These are phyloP conservation scores for Cyprinodon tularosa DNA, from an alignment of 2,113 vertebrate species.

Conservation along the genomic window DNA sequence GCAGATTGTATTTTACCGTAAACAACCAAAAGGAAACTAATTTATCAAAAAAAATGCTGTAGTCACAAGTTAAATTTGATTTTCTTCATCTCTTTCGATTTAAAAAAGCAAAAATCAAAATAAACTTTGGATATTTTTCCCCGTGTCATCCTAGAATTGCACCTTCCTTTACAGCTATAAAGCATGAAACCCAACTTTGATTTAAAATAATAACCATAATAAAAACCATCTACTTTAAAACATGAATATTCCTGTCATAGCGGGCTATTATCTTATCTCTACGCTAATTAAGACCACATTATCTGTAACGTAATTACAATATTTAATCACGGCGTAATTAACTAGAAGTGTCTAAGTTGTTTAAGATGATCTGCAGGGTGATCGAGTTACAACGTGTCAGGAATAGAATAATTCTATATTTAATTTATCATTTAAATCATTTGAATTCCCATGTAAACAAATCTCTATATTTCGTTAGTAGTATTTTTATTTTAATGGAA, in stretches of 20 bases:
- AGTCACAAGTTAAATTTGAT: not conserved
- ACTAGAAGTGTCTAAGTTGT: constrained; percentile 89
- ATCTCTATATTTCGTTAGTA: not conserved
- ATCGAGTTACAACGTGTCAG: not conserved
- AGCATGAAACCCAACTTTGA: constrained; percentile 6
- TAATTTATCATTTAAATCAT: not conserved
- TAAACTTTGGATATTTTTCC: not conserved
- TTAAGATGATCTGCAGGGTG: constrained; percentile 84
- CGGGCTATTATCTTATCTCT: constrained; percentile 89
- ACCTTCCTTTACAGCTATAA: not conserved
- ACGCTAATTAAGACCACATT: constrained; percentile 88
- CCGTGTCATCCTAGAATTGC: not conserved
- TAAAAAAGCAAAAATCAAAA: not conserved
- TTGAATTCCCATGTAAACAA: not conserved
- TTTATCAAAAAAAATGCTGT: not conserved
- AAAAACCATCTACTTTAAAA: constrained; percentile 82
- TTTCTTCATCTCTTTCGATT: not conserved
- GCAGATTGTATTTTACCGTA: not conserved
- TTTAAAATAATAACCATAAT: constrained; percentile 24
- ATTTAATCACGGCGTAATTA: constrained; percentile 94
- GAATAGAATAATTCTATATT: not conserved
- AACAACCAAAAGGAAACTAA: not conserved
- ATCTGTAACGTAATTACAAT: constrained; percentile 91
- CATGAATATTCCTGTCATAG: constrained; percentile 77
- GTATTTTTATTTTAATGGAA: not conserved